Base-by-base conservation (phyloP, 64 coral and sea anemone species). In the Porites australiensis region DNA sequence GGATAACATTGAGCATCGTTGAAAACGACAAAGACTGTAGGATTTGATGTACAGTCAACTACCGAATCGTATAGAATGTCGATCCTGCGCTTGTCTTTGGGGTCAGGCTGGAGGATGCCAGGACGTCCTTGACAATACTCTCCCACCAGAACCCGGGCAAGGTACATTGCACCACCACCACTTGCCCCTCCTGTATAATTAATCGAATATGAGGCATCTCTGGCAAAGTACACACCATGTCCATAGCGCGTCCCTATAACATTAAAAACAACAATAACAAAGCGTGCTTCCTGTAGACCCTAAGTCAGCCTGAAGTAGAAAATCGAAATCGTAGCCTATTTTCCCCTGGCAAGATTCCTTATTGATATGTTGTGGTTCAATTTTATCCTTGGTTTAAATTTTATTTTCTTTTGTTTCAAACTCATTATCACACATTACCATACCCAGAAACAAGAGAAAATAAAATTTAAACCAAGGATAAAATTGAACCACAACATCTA, bases 141-240 rank as follows among this genome's bases (percentile, higher is more conserved):
- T 14, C 78, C 78, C 2, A 82, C 78, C 78, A 82, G 78, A 27
- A 82, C 78, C 1, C 55, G 47, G 14, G 73, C 73, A 75, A 75
- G 73, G 47, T 51, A 75, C 73, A 75, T 75, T 44, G 18, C 7
- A 47, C 73, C 45, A 19, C 73, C 73, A 13, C 16, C 47, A 50
- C 13, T 15, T 16, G 3, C 73, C 3, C 14, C 47, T 14, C 13
- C 13, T 16, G 73, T 18, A 16, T 63, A 82, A 7, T n/a, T 3
- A 63, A 62, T 27, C 2, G 78, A 82, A 27, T 82, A 82, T 16
- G 13, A 5, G 11, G 78, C 78, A 27, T 82, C 57, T 44, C 78
- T 44, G 23, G 78, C 78, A 61, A 82, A 82, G 52, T 82, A 82
- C 37, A 82, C 78, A 6, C 78, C 78, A 11, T n/a, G 78, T 63